Base-by-base conservation (phyloP, 2,888 invertebrate species). In the Pristionchus mayeri region DNA sequence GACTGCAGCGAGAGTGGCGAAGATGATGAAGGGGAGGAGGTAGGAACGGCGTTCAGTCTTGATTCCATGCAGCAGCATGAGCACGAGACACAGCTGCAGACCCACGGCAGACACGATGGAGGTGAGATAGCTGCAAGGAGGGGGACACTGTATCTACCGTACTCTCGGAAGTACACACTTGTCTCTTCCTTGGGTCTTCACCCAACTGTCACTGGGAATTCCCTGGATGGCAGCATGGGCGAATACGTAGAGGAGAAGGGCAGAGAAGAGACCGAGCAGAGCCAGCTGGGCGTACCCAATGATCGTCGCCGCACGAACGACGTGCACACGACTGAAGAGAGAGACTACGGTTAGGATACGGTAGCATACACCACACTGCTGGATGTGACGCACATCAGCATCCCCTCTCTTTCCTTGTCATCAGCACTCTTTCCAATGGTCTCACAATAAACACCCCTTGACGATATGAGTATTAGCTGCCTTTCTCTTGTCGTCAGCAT, bases 61-160 rank as follows among this genome's bases (percentile, higher is more conserved):
- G 54, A 92, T 87, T 75, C 92, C 92, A 86, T 92, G 91, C 24
- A 92, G 85, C 89, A 92, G 89, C 86, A 92, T 88, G 52, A 92
- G 87, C 30, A 91, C 89, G 63, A 89, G 85, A 50, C 86, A 85
- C 82, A 89, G 85, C 84, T 89, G 89, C 24, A 89, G 87, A 37
- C 87, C 86, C n/a, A 89, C 86, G 24, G 89, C 89, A 9, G 87
- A 86, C 71, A 88, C 86, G 54, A 89, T 82, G 40, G 88, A 88
- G 54, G 88, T 86, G 37, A 89, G 84, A 67, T 88, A 89, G 4
- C 82, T 82, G 48, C 11, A 37, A 9, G n/a, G n/a, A n/a, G n/a
- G n/a, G 30, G 37, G 37, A 67, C 11, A 60, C 27, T 24, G 60
- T 60, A 52, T 52, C 52, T 60, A 60, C 30, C 30, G 48, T 48